phyloP scores from a whole-genome alignment of 1,140 invertebrate genomes.

The Drosophila trapezifrons region DNA sequence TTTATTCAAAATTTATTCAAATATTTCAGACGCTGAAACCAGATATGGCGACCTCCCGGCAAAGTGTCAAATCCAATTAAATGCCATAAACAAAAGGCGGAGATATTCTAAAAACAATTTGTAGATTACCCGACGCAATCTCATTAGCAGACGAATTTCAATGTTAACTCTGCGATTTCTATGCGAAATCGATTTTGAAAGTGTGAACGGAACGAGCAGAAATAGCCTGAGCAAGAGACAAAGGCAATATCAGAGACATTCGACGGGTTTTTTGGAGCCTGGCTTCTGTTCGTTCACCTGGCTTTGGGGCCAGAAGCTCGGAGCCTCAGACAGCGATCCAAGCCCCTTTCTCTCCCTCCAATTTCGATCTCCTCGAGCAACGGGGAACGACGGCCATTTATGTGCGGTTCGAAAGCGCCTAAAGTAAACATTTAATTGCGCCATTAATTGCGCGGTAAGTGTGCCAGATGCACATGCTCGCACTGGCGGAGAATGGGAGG shows the following conservation, averaged over 20 bases:
- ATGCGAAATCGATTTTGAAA: constrained; percentile 24
- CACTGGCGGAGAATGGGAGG: neutral
- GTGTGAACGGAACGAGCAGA: constrained; percentile 11
- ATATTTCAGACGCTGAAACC: constrained; percentile 4
- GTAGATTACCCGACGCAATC: constrained; percentile 9
- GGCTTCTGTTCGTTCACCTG: constrained; percentile 29
- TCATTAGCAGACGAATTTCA: constrained; percentile 29
- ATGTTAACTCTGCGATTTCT: constrained; percentile 31
- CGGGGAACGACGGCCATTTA: constrained; percentile 58
- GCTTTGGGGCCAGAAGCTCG: neutral
- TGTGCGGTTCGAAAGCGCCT: constrained; percentile 68
- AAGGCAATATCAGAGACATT: constrained; percentile 7
- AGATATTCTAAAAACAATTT: constrained; percentile 32
- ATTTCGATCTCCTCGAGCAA: constrained; percentile 37
- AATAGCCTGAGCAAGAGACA: constrained; percentile 9
- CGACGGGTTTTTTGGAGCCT: neutral
- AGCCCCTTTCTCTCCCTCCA: neutral
- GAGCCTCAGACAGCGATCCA: neutral
- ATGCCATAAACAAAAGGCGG: constrained; percentile 5
- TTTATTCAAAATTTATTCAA: neutral
- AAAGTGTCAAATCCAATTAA: constrained; percentile 13
- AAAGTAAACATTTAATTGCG: constrained; percentile 83
- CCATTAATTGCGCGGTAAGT: constrained; percentile 80
- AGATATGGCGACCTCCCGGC: neutral
- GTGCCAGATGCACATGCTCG: constrained; percentile 76